Evolutionary conservation across 2,113 vertebrate genomes (phyloP).

Genomic region (Bubo scandiacus): DNA sequence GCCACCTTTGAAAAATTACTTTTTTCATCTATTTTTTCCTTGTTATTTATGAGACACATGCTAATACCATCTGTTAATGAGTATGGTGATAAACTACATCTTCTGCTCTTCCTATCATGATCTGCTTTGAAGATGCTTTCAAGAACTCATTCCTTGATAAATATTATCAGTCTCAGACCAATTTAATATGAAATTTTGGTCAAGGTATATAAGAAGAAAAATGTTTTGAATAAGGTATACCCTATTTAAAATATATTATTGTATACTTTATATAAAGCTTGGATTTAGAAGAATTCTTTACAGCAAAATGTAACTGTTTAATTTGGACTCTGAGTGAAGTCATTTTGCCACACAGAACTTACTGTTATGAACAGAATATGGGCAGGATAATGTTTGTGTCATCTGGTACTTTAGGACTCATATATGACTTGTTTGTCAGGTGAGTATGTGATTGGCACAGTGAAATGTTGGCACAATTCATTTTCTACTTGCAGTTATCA

Average conservation of each 20-base stretch:
- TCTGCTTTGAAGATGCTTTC: neutral
- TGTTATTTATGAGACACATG: neutral
- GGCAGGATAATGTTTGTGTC: neutral
- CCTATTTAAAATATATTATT: neutral
- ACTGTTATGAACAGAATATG: neutral
- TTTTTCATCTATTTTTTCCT: neutral
- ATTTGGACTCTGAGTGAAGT: neutral
- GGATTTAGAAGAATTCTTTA: neutral
- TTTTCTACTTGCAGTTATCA: neutral
- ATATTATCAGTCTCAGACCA: neutral
- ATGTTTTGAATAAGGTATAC: neutral
- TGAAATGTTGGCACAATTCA: neutral
- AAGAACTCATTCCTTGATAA: neutral
- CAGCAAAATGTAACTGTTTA: neutral
- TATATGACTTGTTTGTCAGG: neutral
- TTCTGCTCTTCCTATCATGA: neutral
- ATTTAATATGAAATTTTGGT: conserved; percentile 12
- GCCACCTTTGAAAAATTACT: neutral
- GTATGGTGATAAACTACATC: neutral
- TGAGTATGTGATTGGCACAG: neutral
- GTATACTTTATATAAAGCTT: neutral
- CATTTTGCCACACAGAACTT: neutral
- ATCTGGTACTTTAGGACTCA: neutral
- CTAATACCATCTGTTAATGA: conserved; percentile 40
- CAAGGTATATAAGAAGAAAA: neutral